These are phyloP conservation scores for Lapara coniferarum DNA, from an alignment of 2,888 invertebrate genomes.

Conservation along the genomic window DNA sequence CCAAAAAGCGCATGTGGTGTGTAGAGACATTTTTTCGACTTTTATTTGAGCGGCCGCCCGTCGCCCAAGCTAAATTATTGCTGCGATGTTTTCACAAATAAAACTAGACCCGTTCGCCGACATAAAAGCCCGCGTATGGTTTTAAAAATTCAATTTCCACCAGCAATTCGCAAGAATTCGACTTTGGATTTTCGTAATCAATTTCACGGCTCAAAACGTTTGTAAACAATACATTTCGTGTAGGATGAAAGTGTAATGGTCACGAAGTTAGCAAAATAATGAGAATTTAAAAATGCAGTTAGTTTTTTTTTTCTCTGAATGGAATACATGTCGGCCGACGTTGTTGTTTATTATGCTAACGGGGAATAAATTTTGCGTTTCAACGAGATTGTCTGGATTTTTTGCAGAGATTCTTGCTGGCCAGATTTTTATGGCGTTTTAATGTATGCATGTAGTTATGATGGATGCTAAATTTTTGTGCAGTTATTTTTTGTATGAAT, in stretches of 20 bases:
- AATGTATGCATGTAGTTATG: not conserved
- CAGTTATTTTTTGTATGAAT: too few species aligned
- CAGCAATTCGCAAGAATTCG: constrained; percentile 42
- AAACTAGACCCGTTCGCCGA: constrained; percentile 45
- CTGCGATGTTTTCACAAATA: constrained; percentile 56
- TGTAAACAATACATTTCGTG: constrained; percentile 46
- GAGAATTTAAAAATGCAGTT: constrained; percentile 59
- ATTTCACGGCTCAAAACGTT: constrained; percentile 46
- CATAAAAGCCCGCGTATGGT: constrained; percentile 51
- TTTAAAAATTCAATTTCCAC: constrained; percentile 60
- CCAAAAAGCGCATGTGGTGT: constrained; percentile 43
- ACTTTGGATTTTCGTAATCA: constrained; percentile 51
- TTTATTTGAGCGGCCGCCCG: constrained; percentile 44
- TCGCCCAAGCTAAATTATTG: constrained; percentile 55
- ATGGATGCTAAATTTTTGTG: not conserved
- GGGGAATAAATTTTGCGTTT: constrained; percentile 8
- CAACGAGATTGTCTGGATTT: constrained; percentile 19
- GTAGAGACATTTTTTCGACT: constrained; percentile 46
- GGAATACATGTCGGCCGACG: constrained; percentile 35
- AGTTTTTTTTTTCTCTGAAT: constrained; percentile 37
- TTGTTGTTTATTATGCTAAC: constrained; percentile 19
- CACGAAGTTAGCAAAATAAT: constrained; percentile 50
- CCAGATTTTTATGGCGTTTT: not conserved
- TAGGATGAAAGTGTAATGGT: constrained; percentile 43
- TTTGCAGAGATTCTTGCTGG: not conserved